phyloP scores from a whole-genome alignment of 2,888 invertebrate genomes.

The Cyclophora albipunctata region DNA sequence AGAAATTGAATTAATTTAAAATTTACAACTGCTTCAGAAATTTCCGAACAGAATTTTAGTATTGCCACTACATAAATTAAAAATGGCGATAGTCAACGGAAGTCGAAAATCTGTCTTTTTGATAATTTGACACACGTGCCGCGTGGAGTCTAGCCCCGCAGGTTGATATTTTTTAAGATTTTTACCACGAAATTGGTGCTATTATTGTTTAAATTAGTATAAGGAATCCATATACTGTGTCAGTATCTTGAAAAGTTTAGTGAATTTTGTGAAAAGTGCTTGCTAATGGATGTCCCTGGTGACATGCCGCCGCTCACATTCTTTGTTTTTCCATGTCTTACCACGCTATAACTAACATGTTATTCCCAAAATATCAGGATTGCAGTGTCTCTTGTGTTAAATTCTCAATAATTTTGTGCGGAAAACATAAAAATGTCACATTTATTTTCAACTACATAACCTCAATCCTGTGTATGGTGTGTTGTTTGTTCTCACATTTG shows the following conservation, averaged over 20 bases:
- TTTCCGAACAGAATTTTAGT: conserved; percentile 7
- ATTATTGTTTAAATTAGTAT: conserved; percentile 24
- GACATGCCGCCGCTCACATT: conserved; percentile 42
- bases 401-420: too few relatives aligned
- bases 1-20: too few relatives aligned
- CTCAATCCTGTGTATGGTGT: too few relatives aligned
- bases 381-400: too few relatives aligned
- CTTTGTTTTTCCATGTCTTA: conserved; percentile 20
- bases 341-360: not conserved
- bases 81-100: conserved; percentile 57
- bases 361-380: too few relatives aligned
- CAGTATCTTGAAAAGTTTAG: conserved; percentile 29
- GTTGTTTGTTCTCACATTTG: not conserved
- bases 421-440: not conserved
- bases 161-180: conserved; percentile 50
- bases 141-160: conserved; percentile 74
- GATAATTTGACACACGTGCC: conserved; percentile 73
- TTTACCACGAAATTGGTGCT: conserved; percentile 37
- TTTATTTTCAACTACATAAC: not conserved
- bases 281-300: conserved; percentile 21
- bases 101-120: conserved; percentile 59
- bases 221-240: conserved; percentile 33
- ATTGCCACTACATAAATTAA: conserved; percentile 41
- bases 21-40: too few relatives aligned
- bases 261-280: conserved; percentile 45